Percentiles rank a stretch among this genome's conserved stretches.
These are phyloP conservation scores for Ailurus styani DNA, from an alignment of 2,113 vertebrate species.

Conservation along the genomic window DNA sequence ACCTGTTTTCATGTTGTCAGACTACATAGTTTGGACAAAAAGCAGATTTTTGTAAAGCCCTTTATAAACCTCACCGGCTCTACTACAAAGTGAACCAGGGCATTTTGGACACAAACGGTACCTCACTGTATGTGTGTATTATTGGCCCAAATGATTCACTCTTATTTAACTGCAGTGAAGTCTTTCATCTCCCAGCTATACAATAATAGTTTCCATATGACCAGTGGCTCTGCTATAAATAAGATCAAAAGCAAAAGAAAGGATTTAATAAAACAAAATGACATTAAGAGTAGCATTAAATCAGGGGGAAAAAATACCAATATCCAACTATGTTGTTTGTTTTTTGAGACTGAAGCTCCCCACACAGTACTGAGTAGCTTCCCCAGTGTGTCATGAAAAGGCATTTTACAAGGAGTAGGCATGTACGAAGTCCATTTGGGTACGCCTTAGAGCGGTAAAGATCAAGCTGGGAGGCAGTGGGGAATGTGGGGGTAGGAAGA, in stretches of 20 bases:
- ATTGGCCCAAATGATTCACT: slow-evolving; percentile 78
- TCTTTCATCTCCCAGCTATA: slow-evolving; percentile 83
- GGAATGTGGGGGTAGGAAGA: neutral
- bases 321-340: slow-evolving; percentile 62
- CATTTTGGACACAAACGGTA: slow-evolving; percentile 59
- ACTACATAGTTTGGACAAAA: slow-evolving; percentile 63
- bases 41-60: slow-evolving; percentile 69
- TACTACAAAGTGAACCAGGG: slow-evolving; percentile 66
- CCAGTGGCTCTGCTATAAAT: slow-evolving; percentile 84
- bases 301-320: slow-evolving; percentile 71
- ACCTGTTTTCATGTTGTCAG: slow-evolving; percentile 62
- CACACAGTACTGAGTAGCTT: slow-evolving; percentile 38
- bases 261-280: slow-evolving; percentile 80
- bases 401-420: slow-evolving; percentile 34
- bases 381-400: slow-evolving; percentile 17
- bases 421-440: slow-evolving; percentile 34
- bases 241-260: slow-evolving; percentile 86
- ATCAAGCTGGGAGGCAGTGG: neutral
- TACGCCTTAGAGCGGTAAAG: neutral
- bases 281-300: slow-evolving; percentile 81
- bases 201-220: slow-evolving; percentile 85
- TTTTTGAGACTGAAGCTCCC: slow-evolving; percentile 29
- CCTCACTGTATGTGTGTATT: slow-evolving; percentile 68
- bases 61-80: slow-evolving; percentile 50
- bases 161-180: slow-evolving; percentile 76